Percentiles rank a stretch among this genome's conserved stretches.
These are phyloP conservation scores for Hybos culiciformis DNA, from an alignment of 2,888 invertebrate species.

Conservation along the genomic window DNA sequence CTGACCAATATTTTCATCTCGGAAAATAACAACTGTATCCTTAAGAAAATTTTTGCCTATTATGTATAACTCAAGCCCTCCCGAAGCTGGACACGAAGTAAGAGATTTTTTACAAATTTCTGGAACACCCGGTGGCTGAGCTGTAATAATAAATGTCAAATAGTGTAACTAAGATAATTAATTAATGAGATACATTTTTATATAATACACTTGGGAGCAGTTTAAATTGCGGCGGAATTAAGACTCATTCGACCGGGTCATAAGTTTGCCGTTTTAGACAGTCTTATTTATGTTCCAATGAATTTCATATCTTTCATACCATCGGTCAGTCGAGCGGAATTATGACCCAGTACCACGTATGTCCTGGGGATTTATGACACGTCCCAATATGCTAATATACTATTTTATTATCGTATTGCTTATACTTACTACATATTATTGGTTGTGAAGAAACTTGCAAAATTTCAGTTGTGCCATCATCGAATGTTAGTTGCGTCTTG, in stretches of 20 bases:
- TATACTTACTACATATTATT: constrained; percentile 87
- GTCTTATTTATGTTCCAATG: too few relatives aligned
- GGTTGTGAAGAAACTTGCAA: constrained; percentile 81
- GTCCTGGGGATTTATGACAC: too few relatives aligned
- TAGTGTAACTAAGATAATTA: constrained; percentile 5
- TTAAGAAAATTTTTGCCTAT: constrained; percentile 86
- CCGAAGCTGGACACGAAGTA: constrained; percentile 61
- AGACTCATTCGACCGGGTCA: too few relatives aligned
- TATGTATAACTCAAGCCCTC: constrained; percentile 73
- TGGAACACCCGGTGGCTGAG: constrained; percentile 83
- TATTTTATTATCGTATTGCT: too few relatives aligned
- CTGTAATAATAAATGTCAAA: constrained; percentile 36
- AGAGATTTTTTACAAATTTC: constrained; percentile 84
- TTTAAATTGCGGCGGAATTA: too few relatives aligned
- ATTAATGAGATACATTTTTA: background rate
- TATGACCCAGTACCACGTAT: too few relatives aligned
- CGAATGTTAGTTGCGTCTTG: constrained; percentile 64
- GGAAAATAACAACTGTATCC: constrained; percentile 72
- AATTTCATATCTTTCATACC: too few relatives aligned
- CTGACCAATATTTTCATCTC: constrained; percentile 36
- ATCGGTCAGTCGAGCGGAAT: too few relatives aligned
- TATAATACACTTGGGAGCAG: too few relatives aligned
- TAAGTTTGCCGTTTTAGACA: too few relatives aligned
- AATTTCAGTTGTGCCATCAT: constrained; percentile 66
- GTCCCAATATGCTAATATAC: too few relatives aligned